phyloP scores from a whole-genome alignment of 2,888 invertebrate genomes.

The Hemicrepidius hirtus region DNA sequence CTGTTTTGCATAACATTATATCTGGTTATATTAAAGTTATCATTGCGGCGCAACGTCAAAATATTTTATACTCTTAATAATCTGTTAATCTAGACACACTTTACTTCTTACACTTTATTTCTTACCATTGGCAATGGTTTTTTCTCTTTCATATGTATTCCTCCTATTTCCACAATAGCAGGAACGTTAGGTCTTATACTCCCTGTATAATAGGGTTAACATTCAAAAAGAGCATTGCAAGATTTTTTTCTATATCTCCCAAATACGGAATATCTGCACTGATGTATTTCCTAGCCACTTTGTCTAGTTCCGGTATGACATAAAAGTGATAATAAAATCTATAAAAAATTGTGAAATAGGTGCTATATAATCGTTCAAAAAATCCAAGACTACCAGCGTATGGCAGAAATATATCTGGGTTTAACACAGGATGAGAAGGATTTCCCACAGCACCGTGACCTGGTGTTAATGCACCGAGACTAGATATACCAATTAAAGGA shows the following conservation, averaged over 20 bases:
- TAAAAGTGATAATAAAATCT: slow-evolving; percentile 58
- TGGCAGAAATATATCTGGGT: slow-evolving; percentile 63
- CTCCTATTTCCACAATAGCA: slow-evolving; percentile 62
- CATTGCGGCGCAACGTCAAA: too few relatives aligned
- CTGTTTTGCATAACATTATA: too few relatives aligned
- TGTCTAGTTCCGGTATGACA: slow-evolving; percentile 60
- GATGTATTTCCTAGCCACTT: slow-evolving; percentile 63
- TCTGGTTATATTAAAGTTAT: too few relatives aligned
- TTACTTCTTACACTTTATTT: not conserved
- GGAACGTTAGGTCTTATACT: slow-evolving; percentile 64
- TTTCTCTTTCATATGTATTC: slow-evolving; percentile 61
- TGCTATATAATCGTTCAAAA: slow-evolving; percentile 66
- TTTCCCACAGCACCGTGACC: slow-evolving; percentile 62
- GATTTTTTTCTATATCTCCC: slow-evolving; percentile 63
- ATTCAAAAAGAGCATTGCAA: slow-evolving; percentile 65
- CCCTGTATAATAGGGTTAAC: slow-evolving; percentile 64
- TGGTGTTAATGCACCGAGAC: slow-evolving; percentile 60
- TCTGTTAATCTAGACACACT: too few relatives aligned
- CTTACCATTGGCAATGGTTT: not conserved
- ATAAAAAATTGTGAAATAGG: slow-evolving; percentile 60
- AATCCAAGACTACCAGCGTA: slow-evolving; percentile 69
- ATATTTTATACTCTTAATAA: not conserved
- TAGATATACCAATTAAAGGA: slow-evolving; percentile 57
- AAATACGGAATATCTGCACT: slow-evolving; percentile 65
- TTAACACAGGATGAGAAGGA: slow-evolving; percentile 60